Evolutionary conservation across 2,888 invertebrate genomes (phyloP).

Genomic region (Caenorhabditis drosophilae): DNA sequence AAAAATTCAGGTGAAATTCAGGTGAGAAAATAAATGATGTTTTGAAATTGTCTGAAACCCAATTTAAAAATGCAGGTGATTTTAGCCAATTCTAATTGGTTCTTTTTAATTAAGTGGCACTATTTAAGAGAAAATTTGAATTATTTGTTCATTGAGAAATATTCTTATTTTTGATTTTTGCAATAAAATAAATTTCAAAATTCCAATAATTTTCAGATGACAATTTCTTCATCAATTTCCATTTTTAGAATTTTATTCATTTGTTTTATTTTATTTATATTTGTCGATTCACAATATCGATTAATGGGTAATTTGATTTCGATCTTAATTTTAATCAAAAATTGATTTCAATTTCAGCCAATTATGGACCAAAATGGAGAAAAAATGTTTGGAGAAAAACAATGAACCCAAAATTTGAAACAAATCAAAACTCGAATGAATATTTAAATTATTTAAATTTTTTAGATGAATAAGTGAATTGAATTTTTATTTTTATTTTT

Average conservation of each 20-base stretch:
- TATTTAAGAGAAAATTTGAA: too few relatives aligned
- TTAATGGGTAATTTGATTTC: not conserved
- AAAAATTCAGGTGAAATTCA: not conserved
- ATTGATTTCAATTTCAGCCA: constrained; percentile 14
- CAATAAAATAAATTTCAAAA: not conserved
- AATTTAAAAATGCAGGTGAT: not conserved
- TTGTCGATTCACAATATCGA: not conserved
- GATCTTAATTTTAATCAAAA: not conserved
- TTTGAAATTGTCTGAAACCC: too few relatives aligned
- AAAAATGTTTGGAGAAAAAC: constrained; percentile 31
- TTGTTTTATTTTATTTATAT: not conserved
- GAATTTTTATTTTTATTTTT: not conserved
- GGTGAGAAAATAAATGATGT: too few relatives aligned
- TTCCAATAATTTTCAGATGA: not conserved
- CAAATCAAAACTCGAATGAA: not conserved
- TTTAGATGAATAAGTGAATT: not conserved
- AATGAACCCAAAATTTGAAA: constrained; percentile 1
- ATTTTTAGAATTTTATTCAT: too few relatives aligned
- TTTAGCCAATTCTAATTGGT: too few relatives aligned
- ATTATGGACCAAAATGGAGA: constrained; percentile 32
- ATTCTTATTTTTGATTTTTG: too few relatives aligned
- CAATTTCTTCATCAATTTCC: not conserved
- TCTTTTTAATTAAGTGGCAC: too few relatives aligned
- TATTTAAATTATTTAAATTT: not conserved
- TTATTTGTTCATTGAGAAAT: too few relatives aligned